phyloP scores from a whole-genome alignment of 2,888 invertebrate genomes.

The Andrena marginata region DNA sequence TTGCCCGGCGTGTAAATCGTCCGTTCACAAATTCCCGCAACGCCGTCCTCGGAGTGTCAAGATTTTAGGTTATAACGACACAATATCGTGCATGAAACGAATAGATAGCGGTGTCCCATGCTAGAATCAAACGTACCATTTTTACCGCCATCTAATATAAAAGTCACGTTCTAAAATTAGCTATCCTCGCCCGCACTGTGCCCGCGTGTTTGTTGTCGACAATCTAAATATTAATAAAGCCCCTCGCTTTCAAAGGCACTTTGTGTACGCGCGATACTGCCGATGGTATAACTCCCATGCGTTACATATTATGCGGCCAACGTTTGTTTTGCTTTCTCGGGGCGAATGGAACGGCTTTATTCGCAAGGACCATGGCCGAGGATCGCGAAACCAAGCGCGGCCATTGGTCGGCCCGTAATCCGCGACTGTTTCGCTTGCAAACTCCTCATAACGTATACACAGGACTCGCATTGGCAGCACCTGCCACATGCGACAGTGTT shows the following conservation, averaged over 20 bases:
- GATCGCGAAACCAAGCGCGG: not conserved
- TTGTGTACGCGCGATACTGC: not conserved
- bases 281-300: not conserved
- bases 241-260: not conserved
- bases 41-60: conserved; percentile 49
- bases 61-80: conserved; percentile 57
- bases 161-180: conserved; percentile 37
- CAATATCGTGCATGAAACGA: conserved; percentile 29
- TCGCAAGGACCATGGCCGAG: not conserved
- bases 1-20: conserved; percentile 46
- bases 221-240: conserved; percentile 11
- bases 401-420: conserved; percentile 9
- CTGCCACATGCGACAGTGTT: conserved; percentile 41
- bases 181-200: not conserved
- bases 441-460: conserved; percentile 40
- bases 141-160: conserved; percentile 59
- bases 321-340: not conserved
- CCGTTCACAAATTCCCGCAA: conserved; percentile 49
- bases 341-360: conserved; percentile 2
- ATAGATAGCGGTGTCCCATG: conserved; percentile 52
- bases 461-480: conserved; percentile 10
- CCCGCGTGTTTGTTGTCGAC: no score
- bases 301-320: not conserved
- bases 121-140: conserved; percentile 47
- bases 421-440: conserved; percentile 16